Evolutionary conservation across 1,140 invertebrate species (phyloP), one percentile per base, ranked within the genome.

Genomic region (Eubasilissa regina): DNA sequence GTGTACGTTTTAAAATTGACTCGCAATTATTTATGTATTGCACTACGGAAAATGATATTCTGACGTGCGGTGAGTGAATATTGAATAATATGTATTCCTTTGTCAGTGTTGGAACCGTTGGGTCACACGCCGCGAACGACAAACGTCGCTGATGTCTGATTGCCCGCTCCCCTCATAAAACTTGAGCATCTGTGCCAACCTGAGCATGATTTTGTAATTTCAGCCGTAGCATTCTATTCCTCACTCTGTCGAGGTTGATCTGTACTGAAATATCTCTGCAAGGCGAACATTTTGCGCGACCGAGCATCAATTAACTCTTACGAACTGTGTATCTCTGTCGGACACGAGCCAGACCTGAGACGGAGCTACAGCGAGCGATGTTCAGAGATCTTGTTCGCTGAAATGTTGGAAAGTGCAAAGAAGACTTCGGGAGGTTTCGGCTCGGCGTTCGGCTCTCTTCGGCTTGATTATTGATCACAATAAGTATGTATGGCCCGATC

Each of bases 391-490:
- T 17, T 47, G 66, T 66, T 78, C 77, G 77, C 9, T n/a, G 17
- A 6, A 47, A 51, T 9, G 55, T 15, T 44, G 12, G 60, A 68
- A 68, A 64, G 45, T 68, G 60, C 60, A 64, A 17, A 74, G 72
- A 64, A 6, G 21, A 77, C 58, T 66, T 77, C 75, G 75, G 58
- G 58, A 7, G 53, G 25, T 11, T n/a, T 80, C 81, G 80, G 12
- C 45, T 15, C 12, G n/a, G 25, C 25, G n/a, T 6, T 81, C 80
- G 81, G 81, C 47, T 10, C 17, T 25, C 64, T 21, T 81, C 80
- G 81, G 74, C 17, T 47, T 68, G 48, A 72, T 79, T 82, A 82
- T 82, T 82, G 81, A 82, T 82, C 81, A 82, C 77, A 68, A 77
- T 79, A 79, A 62, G 75, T 80, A 58, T 45, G 79, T 60, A 62